A percentile compares a stretch with the other conserved stretches of the same genome.
phyloP scores from a whole-genome alignment of 2,797 vertebrate species.

The Onychomys arenicola region DNA sequence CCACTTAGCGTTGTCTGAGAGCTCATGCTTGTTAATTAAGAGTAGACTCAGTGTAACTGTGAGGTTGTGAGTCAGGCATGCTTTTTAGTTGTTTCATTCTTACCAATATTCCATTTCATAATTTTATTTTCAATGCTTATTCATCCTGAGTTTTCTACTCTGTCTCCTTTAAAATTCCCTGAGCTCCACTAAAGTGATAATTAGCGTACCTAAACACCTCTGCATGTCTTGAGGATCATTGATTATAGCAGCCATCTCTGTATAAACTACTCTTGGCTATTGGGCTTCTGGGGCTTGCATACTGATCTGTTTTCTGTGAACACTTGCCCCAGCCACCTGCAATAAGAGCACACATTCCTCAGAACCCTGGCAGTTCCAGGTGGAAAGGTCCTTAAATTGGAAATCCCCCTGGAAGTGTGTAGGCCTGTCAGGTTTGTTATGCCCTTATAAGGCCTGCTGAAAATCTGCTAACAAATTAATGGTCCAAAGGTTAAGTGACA shows the following conservation, averaged over 20 bases:
- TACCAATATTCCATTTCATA: background rate
- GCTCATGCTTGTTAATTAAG: background rate
- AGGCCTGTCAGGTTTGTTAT: conserved; percentile 53
- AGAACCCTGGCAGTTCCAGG: background rate
- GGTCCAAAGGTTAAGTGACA: conserved; percentile 86
- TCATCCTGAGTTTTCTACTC: background rate
- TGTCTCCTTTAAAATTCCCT: conserved; percentile 22
- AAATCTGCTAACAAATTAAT: conserved; percentile 85
- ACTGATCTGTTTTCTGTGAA: background rate
- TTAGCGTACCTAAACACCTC: background rate
- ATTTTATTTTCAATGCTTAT: conserved; percentile 11
- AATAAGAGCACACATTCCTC: conserved; percentile 14
- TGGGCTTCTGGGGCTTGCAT: background rate
- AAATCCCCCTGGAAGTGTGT: conserved; percentile 63
- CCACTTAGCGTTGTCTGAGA: background rate
- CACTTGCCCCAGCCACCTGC: conserved; percentile 4
- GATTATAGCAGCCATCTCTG: background rate
- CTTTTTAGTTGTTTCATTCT: background rate
- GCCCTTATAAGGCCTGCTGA: conserved; percentile 69
- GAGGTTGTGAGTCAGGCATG: background rate
- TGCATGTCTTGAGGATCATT: background rate
- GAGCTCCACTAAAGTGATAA: background rate
- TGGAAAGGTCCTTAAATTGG: conserved; percentile 58
- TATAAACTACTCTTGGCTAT: background rate
- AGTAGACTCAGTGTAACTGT: background rate